phyloP scores from a whole-genome alignment of 2,888 invertebrate genomes.

The Andrena bucephala region DNA sequence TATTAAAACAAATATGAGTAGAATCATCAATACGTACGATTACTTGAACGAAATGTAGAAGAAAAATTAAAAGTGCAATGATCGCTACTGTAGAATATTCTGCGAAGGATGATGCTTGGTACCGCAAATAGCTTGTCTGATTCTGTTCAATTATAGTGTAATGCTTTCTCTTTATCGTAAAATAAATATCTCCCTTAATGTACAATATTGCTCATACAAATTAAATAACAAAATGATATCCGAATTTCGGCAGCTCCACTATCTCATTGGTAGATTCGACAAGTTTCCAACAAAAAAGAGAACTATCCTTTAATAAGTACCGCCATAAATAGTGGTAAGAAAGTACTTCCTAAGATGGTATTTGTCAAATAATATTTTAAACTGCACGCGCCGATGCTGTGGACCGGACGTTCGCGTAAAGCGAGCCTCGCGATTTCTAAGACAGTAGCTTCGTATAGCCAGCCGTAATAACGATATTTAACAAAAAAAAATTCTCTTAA shows the following conservation, averaged over 20 bases:
- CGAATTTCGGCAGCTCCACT: slow-evolving; percentile 2
- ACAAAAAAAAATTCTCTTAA: slow-evolving; percentile 25
- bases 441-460: neutral
- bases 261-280: neutral
- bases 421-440: neutral
- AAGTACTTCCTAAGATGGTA: slow-evolving; percentile 2
- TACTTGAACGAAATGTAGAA: slow-evolving; percentile 23
- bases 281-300: slow-evolving; percentile 3
- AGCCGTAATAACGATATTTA: slow-evolving; percentile 7
- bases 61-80: slow-evolving; percentile 46
- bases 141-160: slow-evolving; percentile 22
- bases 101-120: slow-evolving; percentile 9
- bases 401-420: neutral
- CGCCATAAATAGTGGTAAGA: neutral
- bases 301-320: slow-evolving; percentile 10
- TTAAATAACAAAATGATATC: slow-evolving; percentile 9
- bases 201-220: slow-evolving; percentile 19
- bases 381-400: neutral
- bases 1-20: slow-evolving; percentile 24
- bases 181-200: slow-evolving; percentile 14
- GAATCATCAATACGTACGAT: slow-evolving; percentile 26
- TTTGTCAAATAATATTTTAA: slow-evolving; percentile 1
- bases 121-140: slow-evolving; percentile 23
- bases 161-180: slow-evolving; percentile 25
- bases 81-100: slow-evolving; percentile 11